A percentile compares a stretch with the other conserved stretches of the same genome.
These are phyloP conservation scores for Zaprionus capensis DNA, from an alignment of 1,140 invertebrate species.

Conservation along the genomic window DNA sequence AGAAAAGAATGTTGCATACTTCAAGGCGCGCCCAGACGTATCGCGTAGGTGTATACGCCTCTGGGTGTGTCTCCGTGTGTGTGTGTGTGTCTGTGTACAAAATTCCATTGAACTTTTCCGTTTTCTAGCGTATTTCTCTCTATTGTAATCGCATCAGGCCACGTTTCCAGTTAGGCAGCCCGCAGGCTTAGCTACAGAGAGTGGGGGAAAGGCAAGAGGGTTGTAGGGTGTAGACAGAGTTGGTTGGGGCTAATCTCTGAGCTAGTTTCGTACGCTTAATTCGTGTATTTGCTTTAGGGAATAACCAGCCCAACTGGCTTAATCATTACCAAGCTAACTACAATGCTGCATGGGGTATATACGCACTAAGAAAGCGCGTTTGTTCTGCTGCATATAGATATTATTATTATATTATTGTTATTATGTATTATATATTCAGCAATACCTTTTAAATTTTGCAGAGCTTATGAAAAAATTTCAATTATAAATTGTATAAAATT, in stretches of 20 bases:
- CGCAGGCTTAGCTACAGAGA: background rate
- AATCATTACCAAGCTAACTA: background rate
- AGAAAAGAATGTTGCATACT: slow-evolving; percentile 43
- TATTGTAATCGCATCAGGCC: slow-evolving; percentile 11
- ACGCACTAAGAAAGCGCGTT: background rate
- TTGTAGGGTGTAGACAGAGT: background rate
- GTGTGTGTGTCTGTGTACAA: slow-evolving; percentile 9
- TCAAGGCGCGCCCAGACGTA: slow-evolving; percentile 29
- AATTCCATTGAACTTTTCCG: slow-evolving; percentile 31
- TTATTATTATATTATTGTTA: too few species aligned
- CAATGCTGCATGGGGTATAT: background rate
- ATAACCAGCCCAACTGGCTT: background rate
- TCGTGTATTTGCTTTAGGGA: background rate
- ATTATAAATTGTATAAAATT: too few species aligned
- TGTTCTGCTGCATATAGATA: background rate
- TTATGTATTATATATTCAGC: background rate
- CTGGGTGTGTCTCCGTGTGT: slow-evolving; percentile 1
- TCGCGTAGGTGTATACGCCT: background rate
- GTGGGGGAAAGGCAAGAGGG: background rate
- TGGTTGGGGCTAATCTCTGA: slow-evolving; percentile 1
- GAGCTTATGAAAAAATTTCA: background rate
- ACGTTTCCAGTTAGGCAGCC: slow-evolving; percentile 2
- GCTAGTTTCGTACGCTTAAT: slow-evolving; percentile 11
- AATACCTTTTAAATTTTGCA: background rate
- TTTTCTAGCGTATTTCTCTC: slow-evolving; percentile 11